phyloP scores from a whole-genome alignment of 2,113 vertebrate genomes.

The Passer domesticus region DNA sequence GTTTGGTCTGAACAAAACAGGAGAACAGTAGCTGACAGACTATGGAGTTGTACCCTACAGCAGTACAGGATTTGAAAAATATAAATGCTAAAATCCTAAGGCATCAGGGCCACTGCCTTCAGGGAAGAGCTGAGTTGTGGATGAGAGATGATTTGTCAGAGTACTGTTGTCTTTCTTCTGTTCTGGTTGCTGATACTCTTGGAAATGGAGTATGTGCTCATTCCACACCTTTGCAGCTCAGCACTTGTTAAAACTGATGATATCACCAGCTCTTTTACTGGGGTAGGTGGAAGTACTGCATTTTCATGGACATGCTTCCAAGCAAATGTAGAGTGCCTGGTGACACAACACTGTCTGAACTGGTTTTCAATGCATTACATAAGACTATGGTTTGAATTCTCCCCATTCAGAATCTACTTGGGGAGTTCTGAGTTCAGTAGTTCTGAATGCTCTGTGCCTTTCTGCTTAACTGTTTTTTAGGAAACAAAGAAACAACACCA shows the following conservation, averaged over 20 bases:
- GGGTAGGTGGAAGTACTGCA: neutral
- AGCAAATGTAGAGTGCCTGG: neutral
- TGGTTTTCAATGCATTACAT: neutral
- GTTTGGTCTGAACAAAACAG: neutral
- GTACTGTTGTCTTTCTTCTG: neutral
- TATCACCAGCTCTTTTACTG: neutral
- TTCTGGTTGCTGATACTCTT: neutral
- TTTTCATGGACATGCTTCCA: neutral
- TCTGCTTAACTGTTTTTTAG: slow-evolving; percentile 68
- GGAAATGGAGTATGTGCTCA: neutral
- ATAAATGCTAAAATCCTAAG: neutral
- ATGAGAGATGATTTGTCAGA: neutral
- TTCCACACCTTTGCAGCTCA: neutral
- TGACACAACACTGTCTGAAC: neutral
- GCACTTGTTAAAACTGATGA: neutral
- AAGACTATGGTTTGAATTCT: neutral
- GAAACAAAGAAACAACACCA: slow-evolving; percentile 95
- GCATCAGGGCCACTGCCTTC: neutral
- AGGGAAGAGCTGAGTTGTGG: neutral
- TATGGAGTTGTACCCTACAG: neutral
- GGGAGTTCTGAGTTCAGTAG: neutral
- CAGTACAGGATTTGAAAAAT: neutral
- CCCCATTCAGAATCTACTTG: neutral
- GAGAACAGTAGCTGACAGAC: neutral
- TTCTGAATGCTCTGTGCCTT: neutral